Evolutionary conservation across 2,888 invertebrate species (phyloP), one percentile per base, ranked within the genome.

Genomic region (Nyleta sp.): DNA sequence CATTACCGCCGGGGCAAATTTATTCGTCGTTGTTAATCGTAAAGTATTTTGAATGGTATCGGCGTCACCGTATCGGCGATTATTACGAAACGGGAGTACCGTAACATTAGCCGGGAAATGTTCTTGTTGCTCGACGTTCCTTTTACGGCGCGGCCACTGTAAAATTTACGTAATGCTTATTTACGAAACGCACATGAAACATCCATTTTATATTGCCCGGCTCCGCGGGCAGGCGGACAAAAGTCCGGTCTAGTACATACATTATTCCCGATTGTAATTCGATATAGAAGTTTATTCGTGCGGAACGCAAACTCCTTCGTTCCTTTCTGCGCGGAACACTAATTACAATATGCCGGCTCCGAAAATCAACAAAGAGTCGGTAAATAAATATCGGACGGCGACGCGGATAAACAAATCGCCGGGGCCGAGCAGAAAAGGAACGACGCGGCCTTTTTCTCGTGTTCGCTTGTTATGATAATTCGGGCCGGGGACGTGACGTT

Each of bases 121-220:
- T 59, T 59, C 24, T 7, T 7, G 40, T 53, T 57, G 17, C 28
- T 4, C 20, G 17, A 59, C 31, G 17, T 40, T 50, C 28, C 48
- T 67, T 55, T 60, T 60, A 70, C 44, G 60, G 20, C 13, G 33
- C 20, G 52, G 35, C 38, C 42, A 60, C 60, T 55, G 72, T 64
- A 72, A 55, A 55, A 38, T 72, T 53, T 40, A 72, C 60, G 48
- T 53, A 72, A 72, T 55, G 31, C 62, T 64, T 64, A 55, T 72
- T 72, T 73, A 65, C 72, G 40, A 73, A 73, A 64, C 35, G 53
- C 55, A 72, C 64, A 55, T 55, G 62, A 72, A 72, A 48, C 57
- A 65, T 73, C 57, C 24, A 64, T 73, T 73, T 57, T 73, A 33
- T 73, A 65, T 73, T 50, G 64, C 22, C 62, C 22, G 52, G 13